Percentiles rank a stretch among this genome's conserved stretches.
These are phyloP conservation scores for Ophonus ardosiacus DNA, from an alignment of 2,888 invertebrate genomes.

Conservation along the genomic window DNA sequence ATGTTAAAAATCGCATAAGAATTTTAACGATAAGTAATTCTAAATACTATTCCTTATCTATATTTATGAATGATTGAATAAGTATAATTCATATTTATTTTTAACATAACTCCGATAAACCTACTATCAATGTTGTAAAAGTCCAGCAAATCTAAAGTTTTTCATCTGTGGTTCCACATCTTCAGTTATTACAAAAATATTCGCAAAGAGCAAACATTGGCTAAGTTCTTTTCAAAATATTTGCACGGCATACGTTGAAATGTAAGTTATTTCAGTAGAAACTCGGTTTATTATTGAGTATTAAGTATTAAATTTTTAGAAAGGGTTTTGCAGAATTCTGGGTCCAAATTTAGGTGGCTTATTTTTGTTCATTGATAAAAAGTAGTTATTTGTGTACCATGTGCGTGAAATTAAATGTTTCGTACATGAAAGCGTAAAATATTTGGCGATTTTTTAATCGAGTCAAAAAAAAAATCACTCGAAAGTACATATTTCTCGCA, in stretches of 20 bases:
- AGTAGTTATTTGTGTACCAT: too few species aligned
- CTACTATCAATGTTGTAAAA: conserved; percentile 24
- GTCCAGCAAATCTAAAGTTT: conserved; percentile 12
- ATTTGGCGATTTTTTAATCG: too few species aligned
- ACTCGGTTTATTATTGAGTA: background rate
- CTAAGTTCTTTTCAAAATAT: conserved; percentile 20
- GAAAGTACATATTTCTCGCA: too few species aligned
- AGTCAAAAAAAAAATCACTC: too few species aligned
- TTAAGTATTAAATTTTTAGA: background rate
- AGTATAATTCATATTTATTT: conserved; percentile 37
- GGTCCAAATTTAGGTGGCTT: background rate
- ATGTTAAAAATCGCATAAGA: conserved; percentile 12
- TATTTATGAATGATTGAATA: conserved; percentile 32
- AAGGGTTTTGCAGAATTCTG: background rate
- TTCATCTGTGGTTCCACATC: conserved; percentile 15
- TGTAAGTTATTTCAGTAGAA: background rate
- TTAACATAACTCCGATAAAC: conserved; percentile 25
- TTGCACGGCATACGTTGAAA: background rate
- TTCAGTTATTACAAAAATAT: conserved; percentile 36
- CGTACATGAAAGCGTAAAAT: too few species aligned
- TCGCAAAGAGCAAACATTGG: conserved; percentile 6
- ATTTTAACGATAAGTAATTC: conserved; percentile 8
- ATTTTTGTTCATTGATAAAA: background rate
- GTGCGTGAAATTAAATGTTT: too few species aligned
- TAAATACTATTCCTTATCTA: conserved; percentile 37